A percentile compares a stretch with the other conserved stretches of the same genome.
Evolutionary conservation across 2,797 vertebrate genomes (phyloP).

Genomic region (Notolepis coatsorum): DNA sequence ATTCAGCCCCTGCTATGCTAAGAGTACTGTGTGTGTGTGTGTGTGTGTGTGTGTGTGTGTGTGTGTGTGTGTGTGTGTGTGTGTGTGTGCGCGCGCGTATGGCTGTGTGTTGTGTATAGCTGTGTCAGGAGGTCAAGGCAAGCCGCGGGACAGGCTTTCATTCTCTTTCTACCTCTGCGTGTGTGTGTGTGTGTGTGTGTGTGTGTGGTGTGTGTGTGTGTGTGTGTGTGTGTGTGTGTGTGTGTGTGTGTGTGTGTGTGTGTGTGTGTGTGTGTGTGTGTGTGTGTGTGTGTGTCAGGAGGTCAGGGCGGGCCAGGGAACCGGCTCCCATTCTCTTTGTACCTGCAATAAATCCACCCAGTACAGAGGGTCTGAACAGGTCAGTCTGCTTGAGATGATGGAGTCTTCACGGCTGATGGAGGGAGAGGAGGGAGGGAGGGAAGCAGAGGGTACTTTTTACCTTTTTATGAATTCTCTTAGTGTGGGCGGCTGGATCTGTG

Average conservation of each 20-base stretch:
- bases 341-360: slow-evolving; percentile 53
- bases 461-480: slow-evolving; percentile 64
- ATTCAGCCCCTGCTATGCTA: too few relatives aligned
- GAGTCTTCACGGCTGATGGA: slow-evolving; percentile 56
- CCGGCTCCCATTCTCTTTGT: slow-evolving; percentile 39
- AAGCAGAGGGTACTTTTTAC: slow-evolving; percentile 54
- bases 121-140: too few relatives aligned
- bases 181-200: slow-evolving; percentile 17
- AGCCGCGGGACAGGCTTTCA: too few relatives aligned
- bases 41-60: background rate
- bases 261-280: too few relatives aligned
- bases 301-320: slow-evolving; percentile 47
- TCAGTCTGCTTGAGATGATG: slow-evolving; percentile 55
- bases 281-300: background rate
- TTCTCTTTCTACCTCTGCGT: too few relatives aligned
- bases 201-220: background rate
- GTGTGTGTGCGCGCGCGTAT: background rate
- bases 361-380: slow-evolving; percentile 48
- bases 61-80: slow-evolving; percentile 13
- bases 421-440: slow-evolving; percentile 23
- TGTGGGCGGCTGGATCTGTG: slow-evolving; percentile 51
- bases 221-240: slow-evolving; percentile 3
- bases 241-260: too few relatives aligned
- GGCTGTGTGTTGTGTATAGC: background rate
- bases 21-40: slow-evolving; percentile 19